Conservation (phyloP, 1,140 invertebrate genomes). For the Mycetomoellerius zeteki region DNA sequence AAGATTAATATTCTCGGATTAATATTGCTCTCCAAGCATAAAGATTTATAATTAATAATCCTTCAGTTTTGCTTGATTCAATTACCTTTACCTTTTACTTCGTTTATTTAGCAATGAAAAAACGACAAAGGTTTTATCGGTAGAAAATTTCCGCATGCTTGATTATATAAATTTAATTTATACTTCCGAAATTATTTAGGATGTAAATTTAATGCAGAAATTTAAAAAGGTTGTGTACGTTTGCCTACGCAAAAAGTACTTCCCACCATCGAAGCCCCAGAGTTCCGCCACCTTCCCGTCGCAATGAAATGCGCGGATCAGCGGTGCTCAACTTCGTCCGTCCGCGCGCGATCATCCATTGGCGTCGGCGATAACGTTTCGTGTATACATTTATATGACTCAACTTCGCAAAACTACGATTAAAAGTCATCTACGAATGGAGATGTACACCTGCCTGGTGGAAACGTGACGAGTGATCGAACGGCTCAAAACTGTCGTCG, state of each 20-base stretch:
- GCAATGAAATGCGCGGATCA: constrained; percentile 29
- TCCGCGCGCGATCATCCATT: constrained; percentile 7
- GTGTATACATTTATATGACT: background rate
- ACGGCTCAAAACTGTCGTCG: background rate
- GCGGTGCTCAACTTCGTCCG: constrained; percentile 43
- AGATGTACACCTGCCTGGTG: constrained; percentile 25
- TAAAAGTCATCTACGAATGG: constrained; percentile 9
- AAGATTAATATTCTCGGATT: background rate
- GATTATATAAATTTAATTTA: constrained; percentile 29
- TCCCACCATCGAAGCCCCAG: background rate
- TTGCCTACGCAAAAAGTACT: background rate
- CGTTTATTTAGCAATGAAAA: background rate
- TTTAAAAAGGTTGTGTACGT: constrained; percentile 32
- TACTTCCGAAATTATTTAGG: background rate
- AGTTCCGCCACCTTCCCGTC: constrained; percentile 11
- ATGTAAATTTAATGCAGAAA: constrained; percentile 33
- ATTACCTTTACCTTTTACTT: background rate
- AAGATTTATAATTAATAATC: background rate
- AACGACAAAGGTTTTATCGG: background rate
- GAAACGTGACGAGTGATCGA: constrained; percentile 32
- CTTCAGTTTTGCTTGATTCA: background rate
- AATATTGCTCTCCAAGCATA: background rate
- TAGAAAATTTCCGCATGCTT: background rate
- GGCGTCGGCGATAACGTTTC: background rate
- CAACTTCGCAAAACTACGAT: constrained; percentile 22